Evolutionary conservation across 2,888 invertebrate species (phyloP).

Genomic region (Ctena decussata): DNA sequence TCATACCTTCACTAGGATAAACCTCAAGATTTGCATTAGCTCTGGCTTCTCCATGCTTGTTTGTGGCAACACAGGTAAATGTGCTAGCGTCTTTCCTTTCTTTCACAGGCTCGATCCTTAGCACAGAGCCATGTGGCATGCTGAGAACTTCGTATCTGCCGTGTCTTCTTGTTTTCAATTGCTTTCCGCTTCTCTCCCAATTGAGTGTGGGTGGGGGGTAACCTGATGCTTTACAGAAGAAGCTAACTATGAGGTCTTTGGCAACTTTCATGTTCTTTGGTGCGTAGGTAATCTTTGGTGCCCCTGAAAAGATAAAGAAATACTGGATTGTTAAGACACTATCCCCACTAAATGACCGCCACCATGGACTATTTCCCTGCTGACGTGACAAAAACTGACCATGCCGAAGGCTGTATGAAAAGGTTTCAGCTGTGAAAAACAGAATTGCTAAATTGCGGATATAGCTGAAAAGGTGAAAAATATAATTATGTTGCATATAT

Average conservation of each 20-base stretch:
- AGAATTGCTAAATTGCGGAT: no score
- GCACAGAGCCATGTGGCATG: constrained; percentile 89
- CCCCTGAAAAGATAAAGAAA: constrained; percentile 90
- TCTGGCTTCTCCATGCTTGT: constrained; percentile 97
- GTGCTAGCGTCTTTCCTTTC: constrained; percentile 95
- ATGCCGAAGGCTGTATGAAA: no score
- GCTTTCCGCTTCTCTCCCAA: constrained; percentile 98
- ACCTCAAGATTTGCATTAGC: constrained; percentile 96
- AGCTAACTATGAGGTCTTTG: constrained; percentile 96
- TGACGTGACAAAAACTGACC: no score
- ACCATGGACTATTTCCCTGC: constrained; percentile 54
- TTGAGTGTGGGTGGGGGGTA: constrained; percentile 94
- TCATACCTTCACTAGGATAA: constrained; percentile 87
- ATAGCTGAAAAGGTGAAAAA: no score
- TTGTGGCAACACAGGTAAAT: constrained; percentile 99
- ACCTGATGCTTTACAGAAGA: constrained; percentile 96
- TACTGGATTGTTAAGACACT: neutral
- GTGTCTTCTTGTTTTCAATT: constrained; percentile 90
- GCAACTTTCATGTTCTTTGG: constrained; percentile 97
- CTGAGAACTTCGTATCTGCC: constrained; percentile 78
- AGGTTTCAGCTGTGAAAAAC: no score
- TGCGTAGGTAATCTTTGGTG: constrained; percentile 96
- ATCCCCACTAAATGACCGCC: neutral
- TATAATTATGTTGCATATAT: no score
- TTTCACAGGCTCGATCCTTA: constrained; percentile 96